phyloP scores from a whole-genome alignment of 1,140 invertebrate genomes.

The Drosophila novamexicana region DNA sequence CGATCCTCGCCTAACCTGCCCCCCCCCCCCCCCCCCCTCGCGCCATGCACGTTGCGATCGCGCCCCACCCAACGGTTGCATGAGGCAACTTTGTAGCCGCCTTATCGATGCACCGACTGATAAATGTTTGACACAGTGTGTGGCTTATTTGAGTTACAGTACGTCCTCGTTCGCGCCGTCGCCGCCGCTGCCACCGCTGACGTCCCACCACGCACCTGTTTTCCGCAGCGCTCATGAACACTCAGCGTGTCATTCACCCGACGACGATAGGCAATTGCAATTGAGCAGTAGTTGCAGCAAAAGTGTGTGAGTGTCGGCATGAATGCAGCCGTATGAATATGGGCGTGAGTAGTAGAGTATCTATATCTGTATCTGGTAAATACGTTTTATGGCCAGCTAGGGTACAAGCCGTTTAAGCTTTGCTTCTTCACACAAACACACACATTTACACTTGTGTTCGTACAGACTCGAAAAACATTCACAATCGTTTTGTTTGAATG shows the following conservation, averaged over 20 bases:
- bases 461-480: constrained; percentile 16
- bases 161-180: constrained; percentile 6
- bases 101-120: constrained; percentile 73
- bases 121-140: constrained; percentile 76
- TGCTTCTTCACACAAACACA: constrained; percentile 37
- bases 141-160: constrained; percentile 52
- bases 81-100: constrained; percentile 62
- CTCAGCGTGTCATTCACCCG: constrained; percentile 55
- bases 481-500: constrained; percentile 42
- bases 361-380: constrained; percentile 58
- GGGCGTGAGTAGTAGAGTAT: constrained; percentile 31
- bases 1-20: not conserved
- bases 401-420: constrained; percentile 39
- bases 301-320: constrained; percentile 6
- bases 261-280: constrained; percentile 27
- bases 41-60: not conserved
- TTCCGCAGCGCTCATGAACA: constrained; percentile 19
- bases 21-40: not conserved
- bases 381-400: constrained; percentile 61
- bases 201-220: not conserved
- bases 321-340: constrained; percentile 1
- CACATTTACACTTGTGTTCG: not conserved
- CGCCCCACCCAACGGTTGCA: constrained; percentile 2
- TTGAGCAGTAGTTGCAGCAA: constrained; percentile 31
- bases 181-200: not conserved